These are phyloP conservation scores for Drosophila guanche DNA, from an alignment of 1,140 invertebrate species.

Conservation along the genomic window DNA sequence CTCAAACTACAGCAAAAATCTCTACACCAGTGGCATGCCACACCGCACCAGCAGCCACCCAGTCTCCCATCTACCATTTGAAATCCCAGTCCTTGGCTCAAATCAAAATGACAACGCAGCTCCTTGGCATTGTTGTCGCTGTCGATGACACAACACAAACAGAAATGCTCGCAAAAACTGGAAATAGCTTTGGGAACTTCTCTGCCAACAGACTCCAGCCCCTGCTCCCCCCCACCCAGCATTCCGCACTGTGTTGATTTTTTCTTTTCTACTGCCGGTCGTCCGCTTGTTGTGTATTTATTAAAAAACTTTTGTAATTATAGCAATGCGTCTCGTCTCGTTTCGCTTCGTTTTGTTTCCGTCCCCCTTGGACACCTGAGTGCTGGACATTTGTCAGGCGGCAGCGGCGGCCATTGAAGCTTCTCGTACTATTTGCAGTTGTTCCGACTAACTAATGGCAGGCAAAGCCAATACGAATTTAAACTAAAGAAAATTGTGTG, in stretches of 20 bases:
- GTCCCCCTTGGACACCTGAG: constrained; percentile 55
- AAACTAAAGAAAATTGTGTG: no score
- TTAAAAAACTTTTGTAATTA: constrained; percentile 80
- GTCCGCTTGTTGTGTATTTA: constrained; percentile 62
- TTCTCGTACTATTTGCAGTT: no score
- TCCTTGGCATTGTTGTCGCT: constrained; percentile 55
- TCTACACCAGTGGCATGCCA: no score
- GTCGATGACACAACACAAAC: constrained; percentile 59
- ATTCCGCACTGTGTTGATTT: constrained; percentile 49
- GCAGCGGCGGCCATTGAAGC: no score
- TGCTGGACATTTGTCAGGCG: constrained; percentile 38
- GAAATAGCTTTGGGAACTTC: constrained; percentile 45
- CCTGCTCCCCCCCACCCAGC: no score
- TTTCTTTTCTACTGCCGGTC: constrained; percentile 47
- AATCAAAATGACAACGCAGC: constrained; percentile 64
- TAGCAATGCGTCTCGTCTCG: constrained; percentile 57
- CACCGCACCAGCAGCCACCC: constrained; percentile 11
- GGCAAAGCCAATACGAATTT: no score
- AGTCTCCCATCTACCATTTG: not conserved
- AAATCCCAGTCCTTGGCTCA: constrained; percentile 44
- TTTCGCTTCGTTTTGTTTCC: not conserved
- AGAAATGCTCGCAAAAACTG: constrained; percentile 17
- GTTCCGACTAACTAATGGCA: no score
- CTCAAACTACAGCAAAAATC: constrained; percentile 16
- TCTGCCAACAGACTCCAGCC: not conserved